Conservation (phyloP, 2,888 invertebrate genomes). For the Polydrusus pterygomalis region DNA sequence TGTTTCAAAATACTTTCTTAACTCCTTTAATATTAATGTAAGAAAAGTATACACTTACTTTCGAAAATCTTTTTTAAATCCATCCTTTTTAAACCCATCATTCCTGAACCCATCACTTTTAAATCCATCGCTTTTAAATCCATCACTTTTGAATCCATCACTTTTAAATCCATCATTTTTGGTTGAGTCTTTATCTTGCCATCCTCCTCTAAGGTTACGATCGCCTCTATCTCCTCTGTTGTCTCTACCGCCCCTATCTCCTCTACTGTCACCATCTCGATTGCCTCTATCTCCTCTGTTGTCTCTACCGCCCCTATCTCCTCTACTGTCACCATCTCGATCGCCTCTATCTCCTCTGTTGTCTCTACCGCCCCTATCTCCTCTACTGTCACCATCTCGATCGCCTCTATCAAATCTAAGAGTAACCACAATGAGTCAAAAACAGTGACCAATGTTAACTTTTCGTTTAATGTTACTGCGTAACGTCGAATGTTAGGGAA, state of each 20-base stretch:
- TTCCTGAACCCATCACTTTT: slow-evolving; percentile 55
- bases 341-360: slow-evolving; percentile 55
- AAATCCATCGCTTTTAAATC: slow-evolving; percentile 47
- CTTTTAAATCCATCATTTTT: slow-evolving; percentile 54
- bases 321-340: background rate
- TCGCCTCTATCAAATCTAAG: slow-evolving; percentile 18
- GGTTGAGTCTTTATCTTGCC: slow-evolving; percentile 27
- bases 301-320: slow-evolving; percentile 51
- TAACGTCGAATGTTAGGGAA: too few relatives aligned
- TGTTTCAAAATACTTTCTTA: too few relatives aligned
- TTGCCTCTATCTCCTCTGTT: slow-evolving; percentile 55
- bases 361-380: slow-evolving; percentile 51
- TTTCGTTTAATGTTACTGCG: too few relatives aligned
- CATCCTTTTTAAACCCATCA: slow-evolving; percentile 57
- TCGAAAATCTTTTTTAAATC: slow-evolving; percentile 57
- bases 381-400: slow-evolving; percentile 1
- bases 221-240: slow-evolving; percentile 54
- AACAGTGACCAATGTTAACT: too few relatives aligned
- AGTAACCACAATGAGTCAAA: background rate
- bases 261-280: background rate
- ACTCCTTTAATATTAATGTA: too few relatives aligned
- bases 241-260: slow-evolving; percentile 51
- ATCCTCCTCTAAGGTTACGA: slow-evolving; percentile 29
- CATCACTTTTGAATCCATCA: slow-evolving; percentile 52
- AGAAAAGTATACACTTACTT: slow-evolving; percentile 56